A percentile compares a stretch with the other conserved stretches of the same genome.
phyloP scores from a whole-genome alignment of 2,888 invertebrate species.

The Apamea crenata region DNA sequence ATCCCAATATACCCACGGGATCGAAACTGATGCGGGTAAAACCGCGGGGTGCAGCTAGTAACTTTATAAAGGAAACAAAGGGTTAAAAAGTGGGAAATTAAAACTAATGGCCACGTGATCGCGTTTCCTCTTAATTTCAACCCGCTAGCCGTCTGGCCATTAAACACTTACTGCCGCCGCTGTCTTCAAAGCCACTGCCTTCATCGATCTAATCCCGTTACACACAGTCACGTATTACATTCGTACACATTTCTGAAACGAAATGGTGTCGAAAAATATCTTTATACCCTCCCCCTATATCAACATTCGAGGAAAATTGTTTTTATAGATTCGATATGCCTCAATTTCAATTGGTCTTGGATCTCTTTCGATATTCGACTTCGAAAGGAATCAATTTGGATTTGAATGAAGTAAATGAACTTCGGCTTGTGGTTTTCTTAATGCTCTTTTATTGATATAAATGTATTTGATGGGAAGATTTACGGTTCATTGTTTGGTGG shows the following conservation, averaged over 20 bases:
- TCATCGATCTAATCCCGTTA: constrained; percentile 79
- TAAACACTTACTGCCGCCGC: constrained; percentile 37
- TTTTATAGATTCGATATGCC: constrained; percentile 89
- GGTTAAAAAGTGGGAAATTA: no score
- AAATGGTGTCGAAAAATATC: constrained; percentile 84
- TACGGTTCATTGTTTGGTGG: not conserved
- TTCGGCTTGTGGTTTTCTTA: constrained; percentile 74
- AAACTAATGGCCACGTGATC: not conserved
- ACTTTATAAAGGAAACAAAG: no score
- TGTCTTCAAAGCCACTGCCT: constrained; percentile 56
- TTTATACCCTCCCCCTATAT: constrained; percentile 76
- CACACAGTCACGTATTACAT: constrained; percentile 83
- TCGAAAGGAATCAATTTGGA: constrained; percentile 79
- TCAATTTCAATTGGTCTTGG: constrained; percentile 86
- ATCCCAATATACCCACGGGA: no score
- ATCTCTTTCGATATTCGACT: constrained; percentile 82
- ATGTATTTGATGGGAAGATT: constrained; percentile 39
- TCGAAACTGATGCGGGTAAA: no score
- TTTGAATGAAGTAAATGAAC: constrained; percentile 77
- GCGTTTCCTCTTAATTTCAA: not conserved
- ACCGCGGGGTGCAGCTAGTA: no score
- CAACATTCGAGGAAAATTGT: constrained; percentile 86
- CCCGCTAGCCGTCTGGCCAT: constrained; percentile 13
- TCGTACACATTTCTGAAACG: constrained; percentile 78
- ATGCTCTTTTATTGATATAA: constrained; percentile 78